Percentiles rank a stretch among this genome's conserved stretches.
These are phyloP conservation scores for Lacanobia oleracea DNA, from an alignment of 2,888 invertebrate genomes.

Conservation along the genomic window DNA sequence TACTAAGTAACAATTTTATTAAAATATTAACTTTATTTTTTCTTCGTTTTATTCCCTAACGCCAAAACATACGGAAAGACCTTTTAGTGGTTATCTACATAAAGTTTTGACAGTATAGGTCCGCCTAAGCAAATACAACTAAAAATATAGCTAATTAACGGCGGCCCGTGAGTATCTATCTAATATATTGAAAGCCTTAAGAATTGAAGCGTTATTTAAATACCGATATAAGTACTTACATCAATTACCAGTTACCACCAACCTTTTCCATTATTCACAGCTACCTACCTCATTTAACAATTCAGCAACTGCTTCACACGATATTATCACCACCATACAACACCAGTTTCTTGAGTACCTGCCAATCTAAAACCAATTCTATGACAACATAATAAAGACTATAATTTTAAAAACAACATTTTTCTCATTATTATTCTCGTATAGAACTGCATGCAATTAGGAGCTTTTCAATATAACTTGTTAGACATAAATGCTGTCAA, in stretches of 20 bases:
- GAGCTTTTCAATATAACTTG: neutral
- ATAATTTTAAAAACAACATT: no score
- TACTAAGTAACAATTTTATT: conserved; percentile 35
- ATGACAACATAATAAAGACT: no score
- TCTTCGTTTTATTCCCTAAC: conserved; percentile 17
- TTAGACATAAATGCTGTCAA: no score
- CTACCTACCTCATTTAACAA: neutral
- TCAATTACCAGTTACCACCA: neutral
- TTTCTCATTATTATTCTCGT: neutral
- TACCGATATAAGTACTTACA: no score
- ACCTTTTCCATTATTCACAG: neutral
- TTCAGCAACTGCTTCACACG: neutral
- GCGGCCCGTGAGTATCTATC: no score
- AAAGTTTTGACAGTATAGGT: neutral
- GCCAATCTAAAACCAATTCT: no score
- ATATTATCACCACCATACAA: neutral
- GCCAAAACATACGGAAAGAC: neutral
- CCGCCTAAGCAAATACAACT: neutral
- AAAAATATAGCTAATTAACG: neutral
- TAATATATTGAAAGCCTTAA: no score
- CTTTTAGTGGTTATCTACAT: neutral
- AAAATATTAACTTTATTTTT: conserved; percentile 28
- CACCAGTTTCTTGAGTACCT: neutral
- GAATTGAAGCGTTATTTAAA: no score
- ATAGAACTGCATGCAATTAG: neutral